A percentile compares a stretch with the other conserved stretches of the same genome.
Evolutionary conservation across 2,888 invertebrate species (phyloP).

Genomic region (Lapara coniferarum): DNA sequence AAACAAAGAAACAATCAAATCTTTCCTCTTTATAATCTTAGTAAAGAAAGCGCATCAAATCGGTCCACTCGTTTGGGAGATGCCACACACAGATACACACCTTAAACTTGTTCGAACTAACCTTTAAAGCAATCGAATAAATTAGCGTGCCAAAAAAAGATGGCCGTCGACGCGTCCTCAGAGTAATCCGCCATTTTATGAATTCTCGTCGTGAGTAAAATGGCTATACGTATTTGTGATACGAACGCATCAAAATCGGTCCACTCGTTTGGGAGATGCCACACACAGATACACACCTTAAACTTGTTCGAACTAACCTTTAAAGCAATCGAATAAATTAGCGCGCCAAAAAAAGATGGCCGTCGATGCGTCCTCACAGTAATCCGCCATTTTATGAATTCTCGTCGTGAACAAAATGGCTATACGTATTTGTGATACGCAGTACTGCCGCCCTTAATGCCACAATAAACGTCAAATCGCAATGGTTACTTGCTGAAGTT

Average conservation of each 20-base stretch:
- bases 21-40: no score
- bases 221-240: constrained; percentile 64
- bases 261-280: no score
- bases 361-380: constrained; percentile 41
- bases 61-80: no score
- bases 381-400: constrained; percentile 68
- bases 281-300: no score
- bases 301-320: neutral
- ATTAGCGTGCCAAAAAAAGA: constrained; percentile 1
- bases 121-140: constrained; percentile 8
- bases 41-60: no score
- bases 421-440: constrained; percentile 59
- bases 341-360: neutral
- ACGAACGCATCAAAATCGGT: constrained; percentile 32
- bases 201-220: constrained; percentile 69
- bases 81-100: no score
- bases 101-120: neutral
- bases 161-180: constrained; percentile 39
- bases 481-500: constrained; percentile 77
- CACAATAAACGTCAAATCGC: constrained; percentile 77
- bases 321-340: constrained; percentile 6
- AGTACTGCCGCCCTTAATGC: constrained; percentile 70
- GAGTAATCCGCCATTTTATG: constrained; percentile 62
- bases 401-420: constrained; percentile 69
- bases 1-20: no score